Evolutionary conservation across 2,888 invertebrate species (phyloP), one percentile per base, ranked within the genome.

Genomic region (Anaspis maculata): DNA sequence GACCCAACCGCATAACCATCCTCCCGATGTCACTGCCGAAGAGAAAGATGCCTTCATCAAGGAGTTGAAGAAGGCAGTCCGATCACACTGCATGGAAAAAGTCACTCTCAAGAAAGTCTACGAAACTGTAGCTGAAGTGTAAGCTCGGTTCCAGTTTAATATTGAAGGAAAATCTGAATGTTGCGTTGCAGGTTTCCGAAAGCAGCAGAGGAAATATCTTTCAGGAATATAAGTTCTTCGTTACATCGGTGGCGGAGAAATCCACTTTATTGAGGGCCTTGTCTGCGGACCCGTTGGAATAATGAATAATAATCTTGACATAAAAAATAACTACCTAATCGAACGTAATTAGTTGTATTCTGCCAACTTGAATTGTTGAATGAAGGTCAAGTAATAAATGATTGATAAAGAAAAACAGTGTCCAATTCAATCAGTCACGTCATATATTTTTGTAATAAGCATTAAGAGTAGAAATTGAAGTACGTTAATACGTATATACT

Each of bases 1-100:
- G 25, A 59, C 58, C 4, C 49, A 56, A 39, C 49, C 50, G 5
- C 59, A 61, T 32, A 61, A 61, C 42, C 61, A 61, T 40, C 57
- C 57, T 2, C 58, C 57, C 1, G 57, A 61, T 43, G 30, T 48
- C 12, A 52, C 54, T 33, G 58, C 55, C 2, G 51, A 49, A 31
- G 56, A 59, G 27, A 56, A 53, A 39, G 51, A 57, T 22, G 44
- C 42, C 1, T 61, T 61, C 34, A 34, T 57, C 4, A 48, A 46
- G 30, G 51, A 53, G 30, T 42, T 60, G 25, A 57, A 52, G 32
- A 40, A 35, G n/a, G 54, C 54, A 2, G 54, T 52, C 3, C 29
- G 39, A 7, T 31, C 37, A 7, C n/a, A 21, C 13, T 28, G 30
- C 4, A 44, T 51, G 52, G 44, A 44, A 11, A 42, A 42, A 25